Percentiles rank a stretch among this genome's conserved stretches.
phyloP scores from a whole-genome alignment of 1,140 invertebrate species.

The Teleopsis dalmanni region DNA sequence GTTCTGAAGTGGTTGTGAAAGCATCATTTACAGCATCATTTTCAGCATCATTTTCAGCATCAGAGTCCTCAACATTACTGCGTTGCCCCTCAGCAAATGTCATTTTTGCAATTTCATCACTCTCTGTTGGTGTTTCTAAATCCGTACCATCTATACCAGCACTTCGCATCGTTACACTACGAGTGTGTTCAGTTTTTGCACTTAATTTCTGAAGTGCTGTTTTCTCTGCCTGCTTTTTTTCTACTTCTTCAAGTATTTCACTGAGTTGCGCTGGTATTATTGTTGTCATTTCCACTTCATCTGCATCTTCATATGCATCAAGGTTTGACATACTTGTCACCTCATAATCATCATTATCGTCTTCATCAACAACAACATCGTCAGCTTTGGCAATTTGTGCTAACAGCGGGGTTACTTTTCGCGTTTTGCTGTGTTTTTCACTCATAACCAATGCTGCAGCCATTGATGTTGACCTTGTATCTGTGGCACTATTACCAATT shows the following conservation, averaged over 20 bases:
- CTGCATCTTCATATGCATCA: background rate
- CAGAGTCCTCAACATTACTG: background rate
- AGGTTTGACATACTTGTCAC: background rate
- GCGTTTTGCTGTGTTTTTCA: too few species aligned
- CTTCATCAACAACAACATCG: background rate
- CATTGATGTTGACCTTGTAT: too few species aligned
- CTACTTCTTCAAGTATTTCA: background rate
- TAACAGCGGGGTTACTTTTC: too few species aligned
- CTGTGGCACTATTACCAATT: too few species aligned
- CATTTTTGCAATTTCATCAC: background rate
- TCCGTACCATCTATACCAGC: background rate
- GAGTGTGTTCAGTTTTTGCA: background rate
- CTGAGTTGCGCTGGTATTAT: background rate
- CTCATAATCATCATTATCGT: background rate
- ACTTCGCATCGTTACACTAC: background rate
- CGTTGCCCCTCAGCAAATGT: constrained; percentile 2
- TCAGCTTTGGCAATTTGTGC: too few species aligned
- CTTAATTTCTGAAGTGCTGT: background rate
- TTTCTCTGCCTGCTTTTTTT: background rate
- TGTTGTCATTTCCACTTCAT: constrained; percentile 7
- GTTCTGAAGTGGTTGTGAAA: constrained; percentile 5
- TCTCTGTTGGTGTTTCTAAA: background rate
- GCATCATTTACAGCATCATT: constrained; percentile 2
- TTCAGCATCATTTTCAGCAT: background rate
- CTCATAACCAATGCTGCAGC: too few species aligned